Evolutionary conservation across 2,888 invertebrate genomes (phyloP), one percentile per base, ranked within the genome.

Genomic region (Cremastinae sp.): DNA sequence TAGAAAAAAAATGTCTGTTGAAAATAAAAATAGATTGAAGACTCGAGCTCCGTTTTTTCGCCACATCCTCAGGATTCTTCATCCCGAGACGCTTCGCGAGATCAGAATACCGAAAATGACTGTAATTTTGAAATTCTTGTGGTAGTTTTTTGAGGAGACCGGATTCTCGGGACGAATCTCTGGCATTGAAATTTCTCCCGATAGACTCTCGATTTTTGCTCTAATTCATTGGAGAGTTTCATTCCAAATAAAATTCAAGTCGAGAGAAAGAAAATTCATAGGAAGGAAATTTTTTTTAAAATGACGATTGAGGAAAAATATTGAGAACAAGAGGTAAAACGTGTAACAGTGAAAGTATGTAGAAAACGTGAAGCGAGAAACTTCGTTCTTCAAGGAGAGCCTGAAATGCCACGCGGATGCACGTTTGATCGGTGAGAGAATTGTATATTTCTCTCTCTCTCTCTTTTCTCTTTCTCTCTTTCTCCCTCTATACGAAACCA

Each of bases 381-480:
- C 35, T 73, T 73, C 45, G 69, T 75, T 75, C 49, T 65, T 75
- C 75, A 78, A 78, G 78, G 78, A 69, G 9, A 78, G 71, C 72
- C 35, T 75, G 55, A 73, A 72, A 69, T 69, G 45, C 49, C 66
- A 62, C 51, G 45, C 66, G 64, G 73, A 73, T 64, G 64, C 68
- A 76, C 69, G 59, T 51, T 62, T 59, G 64, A 65, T 75, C 45
- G 22, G 43, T 56, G 58, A 43, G 73, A 65, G 65, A 69, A 65
- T 53, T 41, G 53, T 73, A 59, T 70, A 14, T 70, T 8, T 66
- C 28, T 47, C 49, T 16, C 12, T 20, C 64, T 47, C 65, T 37
- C 16, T 53, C 39, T n/a, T 28, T 35, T 53, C 55, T 45, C 4
- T 28, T 20, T 66, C 51, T 41, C 59, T 39, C 14, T 37, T 10